A percentile compares a stretch with the other conserved stretches of the same genome.
Evolutionary conservation across 1,140 invertebrate species (phyloP).

Genomic region (Aphis gossypii): DNA sequence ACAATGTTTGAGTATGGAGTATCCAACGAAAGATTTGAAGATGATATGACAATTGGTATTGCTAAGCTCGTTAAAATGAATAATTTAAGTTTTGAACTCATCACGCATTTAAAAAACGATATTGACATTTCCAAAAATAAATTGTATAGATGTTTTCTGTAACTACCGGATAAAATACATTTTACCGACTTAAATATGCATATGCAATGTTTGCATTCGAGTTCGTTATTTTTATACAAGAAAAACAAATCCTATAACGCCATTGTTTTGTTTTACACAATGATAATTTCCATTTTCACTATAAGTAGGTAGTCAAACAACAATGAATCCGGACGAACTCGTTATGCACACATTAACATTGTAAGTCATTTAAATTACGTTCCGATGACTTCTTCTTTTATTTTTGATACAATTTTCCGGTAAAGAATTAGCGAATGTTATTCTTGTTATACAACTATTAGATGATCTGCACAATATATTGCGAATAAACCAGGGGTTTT

Average conservation of each 20-base stretch:
- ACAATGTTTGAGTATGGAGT: background rate
- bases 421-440: slow-evolving; percentile 1
- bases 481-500: too few relatives aligned
- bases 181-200: background rate
- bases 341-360: slow-evolving; percentile 51
- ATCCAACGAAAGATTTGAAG: background rate
- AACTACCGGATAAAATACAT: background rate
- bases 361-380: slow-evolving; percentile 4
- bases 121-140: background rate
- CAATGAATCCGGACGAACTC: background rate
- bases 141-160: background rate
- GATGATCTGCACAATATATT: too few relatives aligned
- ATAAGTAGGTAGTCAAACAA: background rate
- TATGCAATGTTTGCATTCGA: background rate
- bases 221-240: slow-evolving; percentile 1
- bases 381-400: background rate
- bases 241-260: background rate
- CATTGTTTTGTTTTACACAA: slow-evolving; percentile 27
- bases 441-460: background rate
- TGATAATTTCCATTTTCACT: slow-evolving; percentile 28
- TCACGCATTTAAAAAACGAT: background rate
- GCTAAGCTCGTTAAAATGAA: background rate
- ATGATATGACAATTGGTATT: background rate
- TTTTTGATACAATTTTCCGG: slow-evolving; percentile 41
- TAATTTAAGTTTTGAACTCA: slow-evolving; percentile 17